Evolutionary conservation across 2,888 invertebrate genomes (phyloP).

Genomic region (Ethmia dodecea): DNA sequence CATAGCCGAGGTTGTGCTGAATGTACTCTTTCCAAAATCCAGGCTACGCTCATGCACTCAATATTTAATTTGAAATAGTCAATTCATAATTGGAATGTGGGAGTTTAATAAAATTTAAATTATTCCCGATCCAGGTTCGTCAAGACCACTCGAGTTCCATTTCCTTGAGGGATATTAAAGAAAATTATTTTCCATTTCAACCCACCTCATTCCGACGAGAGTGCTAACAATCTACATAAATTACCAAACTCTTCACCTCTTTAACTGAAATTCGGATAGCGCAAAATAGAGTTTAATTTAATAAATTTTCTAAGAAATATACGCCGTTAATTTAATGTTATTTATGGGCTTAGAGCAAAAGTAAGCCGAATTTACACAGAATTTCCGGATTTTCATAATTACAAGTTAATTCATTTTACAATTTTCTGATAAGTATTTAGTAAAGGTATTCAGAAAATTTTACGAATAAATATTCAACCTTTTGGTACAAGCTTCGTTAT

Average conservation of each 20-base stretch:
- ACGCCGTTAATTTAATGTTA: slow-evolving; percentile 31
- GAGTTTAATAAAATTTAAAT: slow-evolving; percentile 1
- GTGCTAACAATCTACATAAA: slow-evolving; percentile 39
- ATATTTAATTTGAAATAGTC: too few species aligned
- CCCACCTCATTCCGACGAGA: slow-evolving; percentile 33
- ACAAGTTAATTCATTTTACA: too few species aligned
- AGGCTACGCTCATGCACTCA: too few species aligned
- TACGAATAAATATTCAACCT: too few species aligned
- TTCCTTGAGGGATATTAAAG: slow-evolving; percentile 47
- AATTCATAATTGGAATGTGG: slow-evolving; percentile 1
- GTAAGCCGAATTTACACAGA: too few species aligned
- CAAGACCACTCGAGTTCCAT: slow-evolving; percentile 25
- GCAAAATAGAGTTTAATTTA: slow-evolving; percentile 43
- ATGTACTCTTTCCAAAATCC: too few species aligned
- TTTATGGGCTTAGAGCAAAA: slow-evolving; percentile 25
- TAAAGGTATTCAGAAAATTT: too few species aligned
- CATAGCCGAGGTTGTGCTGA: too few species aligned
- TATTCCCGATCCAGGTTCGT: background rate
- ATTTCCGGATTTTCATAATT: too few species aligned
- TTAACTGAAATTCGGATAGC: slow-evolving; percentile 32
- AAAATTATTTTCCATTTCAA: slow-evolving; percentile 57
- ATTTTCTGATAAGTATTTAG: too few species aligned
- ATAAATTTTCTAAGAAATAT: slow-evolving; percentile 40
- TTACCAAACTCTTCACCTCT: slow-evolving; percentile 15
- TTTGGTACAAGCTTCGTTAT: too few species aligned